Conservation (phyloP, 2,888 invertebrate species). For the Amblyteles armatorius region DNA sequence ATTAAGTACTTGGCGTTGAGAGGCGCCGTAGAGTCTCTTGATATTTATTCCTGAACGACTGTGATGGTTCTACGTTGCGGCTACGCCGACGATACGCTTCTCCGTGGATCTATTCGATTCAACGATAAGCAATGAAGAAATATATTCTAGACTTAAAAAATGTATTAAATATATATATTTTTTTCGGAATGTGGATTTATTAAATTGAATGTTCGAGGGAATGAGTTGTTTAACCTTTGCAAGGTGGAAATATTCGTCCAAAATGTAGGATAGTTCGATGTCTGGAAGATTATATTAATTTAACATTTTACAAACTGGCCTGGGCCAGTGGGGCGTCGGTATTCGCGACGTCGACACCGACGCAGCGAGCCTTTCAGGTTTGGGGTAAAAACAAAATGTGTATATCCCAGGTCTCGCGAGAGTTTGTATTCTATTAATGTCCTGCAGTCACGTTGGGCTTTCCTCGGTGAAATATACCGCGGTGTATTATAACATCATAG, state of each 20-base stretch:
- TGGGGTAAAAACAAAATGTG: constrained; percentile 55
- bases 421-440: constrained; percentile 67
- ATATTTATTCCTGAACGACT: constrained; percentile 64
- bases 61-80: constrained; percentile 35
- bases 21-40: neutral
- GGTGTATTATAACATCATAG: constrained; percentile 65
- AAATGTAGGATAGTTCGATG: neutral
- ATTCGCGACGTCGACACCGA: constrained; percentile 3
- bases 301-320: neutral
- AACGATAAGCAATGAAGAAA: neutral
- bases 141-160: neutral
- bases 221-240: neutral
- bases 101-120: neutral
- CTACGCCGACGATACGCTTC: constrained; percentile 30
- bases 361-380: constrained; percentile 39
- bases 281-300: neutral
- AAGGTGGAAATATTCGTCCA: neutral
- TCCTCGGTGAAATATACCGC: constrained; percentile 60
- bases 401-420: constrained; percentile 48
- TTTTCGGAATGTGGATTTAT: neutral
- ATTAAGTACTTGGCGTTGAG: neutral
- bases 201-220: neutral
- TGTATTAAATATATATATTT: neutral
- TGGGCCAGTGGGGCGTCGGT: neutral
- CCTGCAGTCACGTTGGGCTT: constrained; percentile 54